These are phyloP conservation scores for Chaetophractus vellerosus DNA, from an alignment of 2,797 vertebrate genomes.

Conservation along the genomic window DNA sequence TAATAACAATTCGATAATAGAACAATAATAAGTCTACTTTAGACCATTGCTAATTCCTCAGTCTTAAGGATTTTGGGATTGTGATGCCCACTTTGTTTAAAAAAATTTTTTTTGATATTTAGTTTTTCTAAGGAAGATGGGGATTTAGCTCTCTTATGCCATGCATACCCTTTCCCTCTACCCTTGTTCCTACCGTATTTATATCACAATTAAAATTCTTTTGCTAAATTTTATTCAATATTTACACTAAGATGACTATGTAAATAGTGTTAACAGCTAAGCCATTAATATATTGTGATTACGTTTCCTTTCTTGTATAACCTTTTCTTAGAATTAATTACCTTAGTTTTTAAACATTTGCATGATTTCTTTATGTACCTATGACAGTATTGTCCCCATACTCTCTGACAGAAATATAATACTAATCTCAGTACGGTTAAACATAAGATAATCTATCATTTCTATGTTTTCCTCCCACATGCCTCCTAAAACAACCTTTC, in stretches of 20 bases:
- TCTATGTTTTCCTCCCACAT: not conserved
- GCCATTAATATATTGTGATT: not conserved
- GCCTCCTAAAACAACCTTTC: not conserved
- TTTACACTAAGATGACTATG: not conserved
- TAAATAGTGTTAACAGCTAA: not conserved
- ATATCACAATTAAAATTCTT: constrained; percentile 19
- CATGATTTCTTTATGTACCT: constrained; percentile 15
- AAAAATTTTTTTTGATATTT: not conserved
- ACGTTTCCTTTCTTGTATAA: not conserved
- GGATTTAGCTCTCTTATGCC: constrained; percentile 24
- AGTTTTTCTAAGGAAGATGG: constrained; percentile 15
- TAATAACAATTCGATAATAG: too few relatives aligned
- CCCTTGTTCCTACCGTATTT: not conserved
- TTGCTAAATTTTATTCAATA: constrained; percentile 32
- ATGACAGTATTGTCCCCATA: not conserved
- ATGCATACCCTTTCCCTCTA: not conserved
- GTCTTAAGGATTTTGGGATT: too few relatives aligned
- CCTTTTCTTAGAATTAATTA: constrained; percentile 20
- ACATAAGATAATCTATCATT: not conserved
- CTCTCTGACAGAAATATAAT: constrained; percentile 5
- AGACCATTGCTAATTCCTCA: too few relatives aligned
- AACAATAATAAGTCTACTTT: too few relatives aligned
- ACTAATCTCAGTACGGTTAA: constrained; percentile 34
- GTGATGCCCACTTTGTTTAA: too few relatives aligned
- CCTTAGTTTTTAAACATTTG: constrained; percentile 27